Evolutionary conservation across 2,888 invertebrate genomes (phyloP), one percentile per base, ranked within the genome.

Genomic region (Philonicus albiceps): DNA sequence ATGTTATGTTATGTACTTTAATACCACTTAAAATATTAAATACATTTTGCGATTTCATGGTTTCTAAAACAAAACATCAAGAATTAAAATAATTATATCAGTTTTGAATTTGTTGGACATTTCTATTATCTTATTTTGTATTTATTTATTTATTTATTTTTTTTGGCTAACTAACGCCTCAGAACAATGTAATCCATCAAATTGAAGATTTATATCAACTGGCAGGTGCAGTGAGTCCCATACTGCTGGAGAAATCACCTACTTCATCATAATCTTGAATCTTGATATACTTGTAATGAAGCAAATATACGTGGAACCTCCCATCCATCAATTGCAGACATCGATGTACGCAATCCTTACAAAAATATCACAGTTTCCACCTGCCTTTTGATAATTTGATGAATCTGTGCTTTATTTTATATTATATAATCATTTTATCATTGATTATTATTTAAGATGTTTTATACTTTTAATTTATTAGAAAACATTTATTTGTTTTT

Each of bases 261-360:
- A 30, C 49, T 78, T 78, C 43, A 37, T 78, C 37, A 30, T 31
- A 78, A 78, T 78, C 43, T 78, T 49, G 78, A 27, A 78, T 53
- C 78, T 43, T 27, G 27, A 16, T 64, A 27, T 64, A 49, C 49
- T 78, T 49, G 43, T 78, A 78, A 78, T 43, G 13, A 49, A 49
- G 2, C 4, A 30, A 43, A 40, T 11, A 22, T 22, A 27, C 13
- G 43, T 78, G 22, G 64, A 49, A 13, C 49, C 22, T 43, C 49
- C 13, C 78, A 78, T 78, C 78, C 43, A 78, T 78, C 78, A 78
- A 78, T 27, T 27, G 49, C n/a, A 53, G 78, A 78, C 78, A 78
- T 8, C 16, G 30, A 16, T 49, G 40, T 30, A 22, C 37, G 43
- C 43, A 22, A 40, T 76, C 43, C 43, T 6, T 27, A 22, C 43